These are phyloP conservation scores for Anthrax anthrax DNA, from an alignment of 2,888 invertebrate species.

Conservation along the genomic window DNA sequence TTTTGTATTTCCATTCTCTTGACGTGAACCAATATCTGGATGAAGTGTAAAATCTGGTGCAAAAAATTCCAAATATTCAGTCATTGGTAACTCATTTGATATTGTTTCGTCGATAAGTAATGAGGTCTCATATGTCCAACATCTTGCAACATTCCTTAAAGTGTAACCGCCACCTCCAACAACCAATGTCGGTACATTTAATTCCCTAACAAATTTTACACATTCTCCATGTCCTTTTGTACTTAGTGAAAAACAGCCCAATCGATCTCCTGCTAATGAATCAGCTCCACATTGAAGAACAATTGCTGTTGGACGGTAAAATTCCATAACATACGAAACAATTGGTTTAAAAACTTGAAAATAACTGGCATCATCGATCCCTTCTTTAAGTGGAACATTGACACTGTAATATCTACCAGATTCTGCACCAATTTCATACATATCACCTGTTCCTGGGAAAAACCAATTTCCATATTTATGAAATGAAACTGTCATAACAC, in stretches of 20 bases:
- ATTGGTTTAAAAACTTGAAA: constrained; percentile 91
- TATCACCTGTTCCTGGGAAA: constrained; percentile 97
- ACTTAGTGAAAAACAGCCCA: constrained; percentile 93
- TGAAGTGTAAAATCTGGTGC: constrained; percentile 93
- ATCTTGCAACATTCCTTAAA: constrained; percentile 88
- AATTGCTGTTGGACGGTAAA: constrained; percentile 90
- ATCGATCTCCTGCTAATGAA: constrained; percentile 82
- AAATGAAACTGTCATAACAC: constrained; percentile 99
- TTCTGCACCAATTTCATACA: constrained; percentile 96
- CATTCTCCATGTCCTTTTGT: constrained; percentile 96
- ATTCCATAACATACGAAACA: constrained; percentile 87
- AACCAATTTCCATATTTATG: constrained; percentile 98
- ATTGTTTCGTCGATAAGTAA: constrained; percentile 84
- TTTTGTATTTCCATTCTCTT: constrained; percentile 88
- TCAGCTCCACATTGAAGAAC: constrained; percentile 98
- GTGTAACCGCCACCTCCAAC: constrained; percentile 82
- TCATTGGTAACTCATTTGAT: constrained; percentile 87
- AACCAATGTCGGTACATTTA: constrained; percentile 83
- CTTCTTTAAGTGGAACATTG: constrained; percentile 95
- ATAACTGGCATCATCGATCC: constrained; percentile 88
- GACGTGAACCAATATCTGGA: constrained; percentile 75
- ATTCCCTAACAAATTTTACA: constrained; percentile 85
- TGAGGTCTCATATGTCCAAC: constrained; percentile 98
- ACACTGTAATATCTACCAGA: constrained; percentile 93
- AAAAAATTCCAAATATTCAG: constrained; percentile 93